Evolutionary conservation across 2,113 vertebrate genomes (phyloP).

Genomic region (Crotalus viridis): DNA sequence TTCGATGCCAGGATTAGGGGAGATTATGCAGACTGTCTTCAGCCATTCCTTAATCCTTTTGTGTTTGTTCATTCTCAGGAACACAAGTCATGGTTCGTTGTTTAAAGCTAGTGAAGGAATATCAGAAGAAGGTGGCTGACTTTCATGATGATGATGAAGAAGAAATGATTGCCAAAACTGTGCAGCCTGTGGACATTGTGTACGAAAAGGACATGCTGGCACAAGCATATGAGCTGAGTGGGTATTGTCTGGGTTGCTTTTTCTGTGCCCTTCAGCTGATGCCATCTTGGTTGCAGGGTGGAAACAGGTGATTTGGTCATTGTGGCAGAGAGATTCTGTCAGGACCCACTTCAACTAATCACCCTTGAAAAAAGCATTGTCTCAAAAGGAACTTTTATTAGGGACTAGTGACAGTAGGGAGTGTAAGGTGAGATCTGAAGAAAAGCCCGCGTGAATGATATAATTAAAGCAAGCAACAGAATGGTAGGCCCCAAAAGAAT

Average conservation of each 20-base stretch:
- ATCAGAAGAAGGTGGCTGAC: constrained; percentile 75
- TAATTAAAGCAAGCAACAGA: no score
- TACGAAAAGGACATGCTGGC: constrained; percentile 86
- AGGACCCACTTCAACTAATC: no score
- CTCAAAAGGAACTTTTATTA: no score
- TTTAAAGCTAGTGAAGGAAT: constrained; percentile 83
- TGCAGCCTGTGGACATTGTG: constrained; percentile 75
- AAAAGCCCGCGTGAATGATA: no score
- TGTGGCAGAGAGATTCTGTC: neutral
- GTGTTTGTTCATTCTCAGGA: constrained; percentile 66
- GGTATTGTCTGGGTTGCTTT: constrained; percentile 44
- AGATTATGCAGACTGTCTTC: neutral
- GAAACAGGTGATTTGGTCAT: no score
- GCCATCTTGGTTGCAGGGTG: no score
- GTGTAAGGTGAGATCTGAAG: no score
- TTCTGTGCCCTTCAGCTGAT: neutral
- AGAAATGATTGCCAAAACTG: constrained; percentile 70
- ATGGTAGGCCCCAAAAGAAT: no score
- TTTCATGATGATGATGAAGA: constrained; percentile 82
- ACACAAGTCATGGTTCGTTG: constrained; percentile 85
- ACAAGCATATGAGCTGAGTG: constrained; percentile 91
- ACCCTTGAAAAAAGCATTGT: no score
- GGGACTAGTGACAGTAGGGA: no score
- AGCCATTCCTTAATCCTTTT: neutral
- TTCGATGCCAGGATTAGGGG: neutral